These are phyloP conservation scores for Myoxocephalus aenaeus DNA, from an alignment of 2,797 vertebrate species.

Conservation along the genomic window DNA sequence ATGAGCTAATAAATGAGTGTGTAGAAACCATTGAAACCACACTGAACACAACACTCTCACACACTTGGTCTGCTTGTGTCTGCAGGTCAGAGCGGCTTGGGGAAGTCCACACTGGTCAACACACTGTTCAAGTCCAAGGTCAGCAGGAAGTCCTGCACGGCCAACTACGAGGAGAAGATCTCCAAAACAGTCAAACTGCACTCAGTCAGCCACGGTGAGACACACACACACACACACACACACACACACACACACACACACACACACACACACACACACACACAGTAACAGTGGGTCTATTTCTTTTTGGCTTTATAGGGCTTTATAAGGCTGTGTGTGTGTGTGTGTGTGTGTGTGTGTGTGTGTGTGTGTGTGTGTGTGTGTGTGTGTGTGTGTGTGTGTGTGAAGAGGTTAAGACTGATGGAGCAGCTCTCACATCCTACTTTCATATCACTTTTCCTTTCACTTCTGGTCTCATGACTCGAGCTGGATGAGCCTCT, in stretches of 20 bases:
- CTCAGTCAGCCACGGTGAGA: constrained; percentile 88
- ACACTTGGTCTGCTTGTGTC: background rate
- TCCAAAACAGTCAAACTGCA: constrained; percentile 91
- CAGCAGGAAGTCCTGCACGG: constrained; percentile 85
- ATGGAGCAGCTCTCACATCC: constrained; percentile 15
- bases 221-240: constrained; percentile 12
- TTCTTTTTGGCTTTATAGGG: too few relatives aligned
- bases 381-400: background rate
- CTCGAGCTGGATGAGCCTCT: background rate
- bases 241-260: constrained; percentile 17
- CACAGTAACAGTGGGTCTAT: too few relatives aligned
- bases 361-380: too few relatives aligned
- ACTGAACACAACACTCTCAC: background rate
- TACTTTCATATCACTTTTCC: constrained; percentile 35
- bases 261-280: constrained; percentile 17
- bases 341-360: background rate
- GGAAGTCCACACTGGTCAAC: constrained; percentile 96
- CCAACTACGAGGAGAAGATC: constrained; percentile 81
- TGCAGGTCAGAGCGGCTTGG: constrained; percentile 94
- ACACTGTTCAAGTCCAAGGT: constrained; percentile 97
- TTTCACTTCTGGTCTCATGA: constrained; percentile 7
- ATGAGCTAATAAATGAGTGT: background rate
- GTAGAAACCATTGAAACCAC: background rate
- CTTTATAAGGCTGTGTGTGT: background rate
- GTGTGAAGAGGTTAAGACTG: background rate